Base-by-base conservation (phyloP, 2,888 invertebrate genomes). In the Drosophila diplacantha region DNA sequence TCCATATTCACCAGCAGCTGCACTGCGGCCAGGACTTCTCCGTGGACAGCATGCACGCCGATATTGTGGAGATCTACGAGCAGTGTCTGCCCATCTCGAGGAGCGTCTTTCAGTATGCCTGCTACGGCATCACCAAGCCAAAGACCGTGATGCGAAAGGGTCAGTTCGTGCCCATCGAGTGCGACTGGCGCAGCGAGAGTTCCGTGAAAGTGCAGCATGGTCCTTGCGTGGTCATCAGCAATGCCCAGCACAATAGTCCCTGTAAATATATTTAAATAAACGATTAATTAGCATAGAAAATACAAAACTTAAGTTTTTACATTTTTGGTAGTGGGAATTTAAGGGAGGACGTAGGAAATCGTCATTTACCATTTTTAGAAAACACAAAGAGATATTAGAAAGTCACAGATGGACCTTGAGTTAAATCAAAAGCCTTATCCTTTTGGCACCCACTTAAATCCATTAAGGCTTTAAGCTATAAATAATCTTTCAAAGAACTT, bases 1-100 rank as follows among this genome's bases (percentile, higher is more conserved):
- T 79, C 46, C 63, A 74, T 12, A 77, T 78, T 3, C 77, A 79
- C 37, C 70, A 78, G 63, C 61, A 74, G 34, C 22, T 78, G 35
- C 73, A 72, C 18, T 78, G 78, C 12, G 78, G 79, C 35, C 73
- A 75, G 67, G 75, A 78, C 18, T 79, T 79, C 20, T 66, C 70
- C 6, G 65, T 79, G 60, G 75, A 77, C 62, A 79, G 63, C 59
- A 69, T 78, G 34, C 79, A 78, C 43, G 69, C 77, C n/a, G 77
- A 78, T 8, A 73, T 78, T 14, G 63, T 77, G 2, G 78, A 79
- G 54, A 61, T 78, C 55, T 79, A 78, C 20, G 79, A 79, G 24
- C 77, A 77, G 43, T 79, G 80, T 35, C 61, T 79, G 37, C 79
- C 79, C 50, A 75, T 78, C 34, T 79, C 79, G 3, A 77, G 79